phyloP scores from a whole-genome alignment of 2,797 vertebrate species.

The Smutsia gigantea region DNA sequence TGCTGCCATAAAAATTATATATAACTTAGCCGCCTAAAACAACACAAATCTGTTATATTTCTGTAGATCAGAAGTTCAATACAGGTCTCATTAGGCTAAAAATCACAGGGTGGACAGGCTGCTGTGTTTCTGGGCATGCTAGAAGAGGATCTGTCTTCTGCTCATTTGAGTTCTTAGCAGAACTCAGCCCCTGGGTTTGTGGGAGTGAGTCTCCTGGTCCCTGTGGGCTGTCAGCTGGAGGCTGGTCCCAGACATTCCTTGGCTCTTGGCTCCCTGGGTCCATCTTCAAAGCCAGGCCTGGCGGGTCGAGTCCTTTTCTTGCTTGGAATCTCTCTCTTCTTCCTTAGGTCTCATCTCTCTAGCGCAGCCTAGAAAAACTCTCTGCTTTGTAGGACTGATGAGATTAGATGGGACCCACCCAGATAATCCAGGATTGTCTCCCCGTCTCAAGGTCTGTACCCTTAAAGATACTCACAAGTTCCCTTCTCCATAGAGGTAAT shows the following conservation, averaged over 20 bases:
- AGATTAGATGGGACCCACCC: neutral
- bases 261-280: neutral
- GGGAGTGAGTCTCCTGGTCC: neutral
- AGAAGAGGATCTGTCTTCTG: neutral
- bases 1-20: neutral
- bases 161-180: neutral
- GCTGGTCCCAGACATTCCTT: neutral
- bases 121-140: neutral
- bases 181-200: neutral
- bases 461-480: neutral
- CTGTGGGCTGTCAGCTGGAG: neutral
- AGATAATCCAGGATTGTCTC: neutral
- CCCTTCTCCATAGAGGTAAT: neutral
- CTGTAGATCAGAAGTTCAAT: neutral
- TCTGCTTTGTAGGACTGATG: neutral
- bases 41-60: neutral
- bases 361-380: neutral
- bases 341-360: neutral
- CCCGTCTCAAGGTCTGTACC: neutral
- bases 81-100: neutral
- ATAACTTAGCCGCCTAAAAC: neutral
- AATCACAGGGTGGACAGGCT: neutral
- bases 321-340: neutral
- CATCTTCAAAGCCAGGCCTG: neutral
- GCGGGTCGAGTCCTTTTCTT: neutral